Evolutionary conservation across 2,797 vertebrate species (phyloP).

Genomic region (Streptopelia turtur): DNA sequence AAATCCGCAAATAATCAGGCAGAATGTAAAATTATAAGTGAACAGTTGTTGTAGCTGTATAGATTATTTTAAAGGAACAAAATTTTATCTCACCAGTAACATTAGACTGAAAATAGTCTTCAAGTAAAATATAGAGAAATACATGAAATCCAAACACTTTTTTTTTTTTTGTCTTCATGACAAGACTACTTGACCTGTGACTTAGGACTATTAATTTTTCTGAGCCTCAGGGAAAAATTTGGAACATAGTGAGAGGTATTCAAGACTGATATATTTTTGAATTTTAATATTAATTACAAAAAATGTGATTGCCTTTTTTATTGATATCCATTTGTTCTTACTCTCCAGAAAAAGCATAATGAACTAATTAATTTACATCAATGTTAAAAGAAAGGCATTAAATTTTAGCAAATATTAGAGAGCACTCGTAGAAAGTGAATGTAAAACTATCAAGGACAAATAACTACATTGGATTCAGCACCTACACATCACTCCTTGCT

Average conservation of each 20-base stretch:
- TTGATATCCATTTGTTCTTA: background rate
- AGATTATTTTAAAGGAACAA: background rate
- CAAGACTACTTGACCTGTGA: background rate
- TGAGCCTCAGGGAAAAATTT: background rate
- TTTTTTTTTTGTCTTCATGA: background rate
- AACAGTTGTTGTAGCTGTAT: background rate
- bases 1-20: background rate
- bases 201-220: background rate
- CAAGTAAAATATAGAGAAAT: background rate
- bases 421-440: background rate
- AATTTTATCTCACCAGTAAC: background rate
- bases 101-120: background rate
- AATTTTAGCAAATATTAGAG: background rate
- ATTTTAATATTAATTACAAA: background rate
- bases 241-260: background rate
- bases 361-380: background rate
- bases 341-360: background rate
- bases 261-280: background rate
- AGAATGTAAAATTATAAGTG: background rate
- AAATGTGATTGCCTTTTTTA: background rate
- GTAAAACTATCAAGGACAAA: background rate
- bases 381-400: background rate
- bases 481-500: background rate
- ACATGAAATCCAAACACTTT: background rate
- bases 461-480: background rate